A percentile compares a stretch with the other conserved stretches of the same genome.
phyloP scores from a whole-genome alignment of 2,888 invertebrate genomes.

The Caradrina kadenii region DNA sequence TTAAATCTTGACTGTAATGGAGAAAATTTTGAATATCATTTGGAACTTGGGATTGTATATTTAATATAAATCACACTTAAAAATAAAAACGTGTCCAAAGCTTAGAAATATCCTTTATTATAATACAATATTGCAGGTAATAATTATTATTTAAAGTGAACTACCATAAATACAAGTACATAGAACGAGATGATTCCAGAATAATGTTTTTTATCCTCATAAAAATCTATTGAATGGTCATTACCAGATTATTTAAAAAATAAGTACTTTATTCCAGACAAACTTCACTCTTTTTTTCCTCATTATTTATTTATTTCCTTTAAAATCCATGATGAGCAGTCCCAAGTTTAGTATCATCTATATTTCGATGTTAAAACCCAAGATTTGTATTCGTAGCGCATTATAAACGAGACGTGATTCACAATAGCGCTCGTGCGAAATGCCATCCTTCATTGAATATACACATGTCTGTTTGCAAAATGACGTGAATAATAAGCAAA shows the following conservation, averaged over 20 bases:
- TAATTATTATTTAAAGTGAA: no score
- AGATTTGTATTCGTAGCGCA: slow-evolving; percentile 47
- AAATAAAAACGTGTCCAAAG: no score
- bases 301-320: no score
- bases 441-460: slow-evolving; percentile 49
- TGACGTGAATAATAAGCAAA: slow-evolving; percentile 46
- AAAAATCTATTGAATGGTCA: no score
- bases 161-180: no score
- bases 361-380: slow-evolving; percentile 44
- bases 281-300: not conserved
- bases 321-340: slow-evolving; percentile 7
- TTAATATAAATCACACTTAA: no score
- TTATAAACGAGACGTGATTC: slow-evolving; percentile 41
- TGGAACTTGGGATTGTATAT: not conserved
- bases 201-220: no score
- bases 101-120: no score
- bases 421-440: slow-evolving; percentile 54
- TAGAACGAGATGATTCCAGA: no score
- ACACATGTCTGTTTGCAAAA: slow-evolving; percentile 51
- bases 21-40: slow-evolving; percentile 9
- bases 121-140: no score
- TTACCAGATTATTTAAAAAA: no score
- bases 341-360: slow-evolving; percentile 18
- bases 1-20: slow-evolving; percentile 18
- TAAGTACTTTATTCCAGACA: not conserved